These are phyloP conservation scores for Ellobium chinense DNA, from an alignment of 2,888 invertebrate genomes.

Conservation along the genomic window DNA sequence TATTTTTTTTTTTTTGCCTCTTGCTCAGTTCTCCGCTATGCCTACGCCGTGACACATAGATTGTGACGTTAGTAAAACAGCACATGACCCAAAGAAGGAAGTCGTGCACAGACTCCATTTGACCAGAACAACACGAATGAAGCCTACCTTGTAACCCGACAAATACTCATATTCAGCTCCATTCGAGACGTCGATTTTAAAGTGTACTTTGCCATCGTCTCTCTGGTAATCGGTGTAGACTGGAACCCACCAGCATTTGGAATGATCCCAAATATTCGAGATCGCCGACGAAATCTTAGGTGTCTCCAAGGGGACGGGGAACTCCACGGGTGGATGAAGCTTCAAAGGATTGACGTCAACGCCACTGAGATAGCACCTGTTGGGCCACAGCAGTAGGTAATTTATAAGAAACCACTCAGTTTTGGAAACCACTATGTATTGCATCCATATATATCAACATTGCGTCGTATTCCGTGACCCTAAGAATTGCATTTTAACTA, in stretches of 20 bases:
- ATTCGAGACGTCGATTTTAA: not conserved
- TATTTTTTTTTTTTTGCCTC: no score
- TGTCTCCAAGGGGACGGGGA: conserved; percentile 16
- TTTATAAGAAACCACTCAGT: not conserved
- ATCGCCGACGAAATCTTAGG: conserved; percentile 10
- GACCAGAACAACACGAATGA: no score
- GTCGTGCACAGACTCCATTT: no score
- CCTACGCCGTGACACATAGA: no score
- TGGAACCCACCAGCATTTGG: not conserved
- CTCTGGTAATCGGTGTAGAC: not conserved
- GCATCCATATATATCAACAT: no score
- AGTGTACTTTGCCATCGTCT: not conserved
- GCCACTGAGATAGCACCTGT: conserved; percentile 12
- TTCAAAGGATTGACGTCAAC: conserved; percentile 3
- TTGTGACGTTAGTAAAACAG: no score
- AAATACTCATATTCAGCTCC: conserved; percentile 3
- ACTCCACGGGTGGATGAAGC: not conserved
- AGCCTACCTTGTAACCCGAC: not conserved
- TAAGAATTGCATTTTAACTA: no score
- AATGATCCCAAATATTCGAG: conserved; percentile 13
- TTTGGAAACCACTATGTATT: no score
- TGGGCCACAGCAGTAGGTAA: not conserved
- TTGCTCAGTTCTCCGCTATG: no score
- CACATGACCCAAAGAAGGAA: no score
- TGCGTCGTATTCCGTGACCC: no score